Evolutionary conservation across 2,888 invertebrate species (phyloP).

Genomic region (Hirtodrosophila alboralis): DNA sequence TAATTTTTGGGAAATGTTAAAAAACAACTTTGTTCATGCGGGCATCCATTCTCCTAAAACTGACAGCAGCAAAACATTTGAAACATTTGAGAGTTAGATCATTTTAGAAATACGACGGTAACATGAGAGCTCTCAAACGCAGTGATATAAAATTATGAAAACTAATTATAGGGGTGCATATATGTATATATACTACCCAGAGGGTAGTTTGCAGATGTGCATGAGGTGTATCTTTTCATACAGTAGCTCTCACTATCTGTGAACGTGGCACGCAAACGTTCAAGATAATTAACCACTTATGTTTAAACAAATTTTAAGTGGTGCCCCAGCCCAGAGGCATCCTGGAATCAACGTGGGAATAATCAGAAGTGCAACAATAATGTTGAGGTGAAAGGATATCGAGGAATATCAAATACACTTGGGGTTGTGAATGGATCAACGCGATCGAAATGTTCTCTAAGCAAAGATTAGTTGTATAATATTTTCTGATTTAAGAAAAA

Average conservation of each 20-base stretch:
- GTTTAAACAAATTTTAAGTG: constrained; percentile 79
- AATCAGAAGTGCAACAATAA: constrained; percentile 52
- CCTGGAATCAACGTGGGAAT: constrained; percentile 66
- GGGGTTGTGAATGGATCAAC: too few relatives aligned
- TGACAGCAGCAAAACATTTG: constrained; percentile 19
- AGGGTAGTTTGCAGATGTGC: constrained; percentile 19
- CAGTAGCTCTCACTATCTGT: constrained; percentile 36
- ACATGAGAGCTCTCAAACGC: constrained; percentile 47
- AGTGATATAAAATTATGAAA: constrained; percentile 72
- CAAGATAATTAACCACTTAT: constrained; percentile 80
- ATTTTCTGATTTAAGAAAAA: too few relatives aligned
- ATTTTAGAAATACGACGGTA: constrained; percentile 37
- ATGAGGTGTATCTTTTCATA: constrained; percentile 47
- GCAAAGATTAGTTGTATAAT: too few relatives aligned
- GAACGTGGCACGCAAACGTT: constrained; percentile 66
- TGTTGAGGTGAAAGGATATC: constrained; percentile 4
- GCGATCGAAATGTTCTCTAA: too few relatives aligned
- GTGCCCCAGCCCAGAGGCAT: constrained; percentile 46
- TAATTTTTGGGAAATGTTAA: constrained; percentile 63
- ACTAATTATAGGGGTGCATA: constrained; percentile 73
- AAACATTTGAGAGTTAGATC: constrained; percentile 31
- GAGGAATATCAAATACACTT: constrained; percentile 33
- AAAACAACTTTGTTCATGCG: constrained; percentile 64
- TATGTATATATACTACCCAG: neutral
- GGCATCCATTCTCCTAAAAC: constrained; percentile 33